Percentiles rank a stretch among this genome's conserved stretches.
These are phyloP conservation scores for Corythaixoides concolor DNA, from an alignment of 2,113 vertebrate species.

Conservation along the genomic window DNA sequence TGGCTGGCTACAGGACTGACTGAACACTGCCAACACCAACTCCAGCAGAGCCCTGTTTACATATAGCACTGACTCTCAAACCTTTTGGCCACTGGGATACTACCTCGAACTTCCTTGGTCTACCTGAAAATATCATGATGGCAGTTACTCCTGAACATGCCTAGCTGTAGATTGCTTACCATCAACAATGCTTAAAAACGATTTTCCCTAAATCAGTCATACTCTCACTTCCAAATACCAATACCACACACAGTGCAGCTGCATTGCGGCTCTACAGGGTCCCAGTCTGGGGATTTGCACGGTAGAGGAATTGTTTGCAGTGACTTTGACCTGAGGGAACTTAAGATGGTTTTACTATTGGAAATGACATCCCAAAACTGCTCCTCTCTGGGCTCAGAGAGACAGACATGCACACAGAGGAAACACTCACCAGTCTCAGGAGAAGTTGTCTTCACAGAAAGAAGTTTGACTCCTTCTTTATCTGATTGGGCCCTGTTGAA, in stretches of 20 bases:
- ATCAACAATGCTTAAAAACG: not conserved
- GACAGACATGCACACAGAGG: not conserved
- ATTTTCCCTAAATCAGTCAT: not conserved
- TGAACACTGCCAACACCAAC: not conserved
- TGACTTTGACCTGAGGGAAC: not conserved
- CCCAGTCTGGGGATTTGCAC: not conserved
- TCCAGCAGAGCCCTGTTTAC: not conserved
- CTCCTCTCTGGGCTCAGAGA: not conserved
- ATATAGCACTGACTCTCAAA: not conserved
- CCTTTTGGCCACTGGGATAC: not conserved
- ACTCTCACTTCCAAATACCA: not conserved
- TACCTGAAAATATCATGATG: not conserved
- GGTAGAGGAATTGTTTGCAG: not conserved
- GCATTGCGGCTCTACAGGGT: not conserved
- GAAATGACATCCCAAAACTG: not conserved
- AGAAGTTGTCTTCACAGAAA: conserved; percentile 80
- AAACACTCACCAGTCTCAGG: conserved; percentile 74
- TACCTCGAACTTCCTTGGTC: not conserved
- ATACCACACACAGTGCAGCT: not conserved
- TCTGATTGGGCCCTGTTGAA: conserved; percentile 72
- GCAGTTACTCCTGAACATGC: not conserved
- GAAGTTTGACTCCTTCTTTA: conserved; percentile 81
- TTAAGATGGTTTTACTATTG: not conserved
- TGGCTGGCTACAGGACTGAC: not conserved
- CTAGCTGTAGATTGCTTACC: not conserved